Conservation (phyloP, 2,797 vertebrate species). For the Pachyuromys duprasi region DNA sequence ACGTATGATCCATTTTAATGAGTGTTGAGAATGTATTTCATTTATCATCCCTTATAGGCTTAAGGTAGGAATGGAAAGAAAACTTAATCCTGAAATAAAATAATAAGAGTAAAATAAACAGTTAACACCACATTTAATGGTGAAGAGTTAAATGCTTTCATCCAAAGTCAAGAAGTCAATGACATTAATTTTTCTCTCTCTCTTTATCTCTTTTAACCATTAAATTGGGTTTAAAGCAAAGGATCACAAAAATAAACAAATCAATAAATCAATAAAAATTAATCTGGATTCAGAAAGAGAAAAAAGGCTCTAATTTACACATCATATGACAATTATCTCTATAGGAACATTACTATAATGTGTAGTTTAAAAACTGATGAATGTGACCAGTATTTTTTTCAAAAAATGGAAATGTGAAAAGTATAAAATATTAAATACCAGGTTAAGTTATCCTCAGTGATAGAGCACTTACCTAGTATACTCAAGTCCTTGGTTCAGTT, state of each 20-base stretch:
- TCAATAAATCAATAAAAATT: not conserved
- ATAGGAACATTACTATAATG: not conserved
- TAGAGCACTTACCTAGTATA: not conserved
- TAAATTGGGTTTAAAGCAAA: not conserved
- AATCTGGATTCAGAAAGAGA: not conserved
- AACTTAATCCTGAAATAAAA: not conserved
- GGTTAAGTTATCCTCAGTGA: not conserved
- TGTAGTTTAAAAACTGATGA: not conserved
- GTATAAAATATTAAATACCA: not conserved
- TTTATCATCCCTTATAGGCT: not conserved
- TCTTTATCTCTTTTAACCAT: not conserved
- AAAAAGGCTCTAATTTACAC: not conserved
- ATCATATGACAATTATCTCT: not conserved
- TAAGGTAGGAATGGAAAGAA: not conserved
- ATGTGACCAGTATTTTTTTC: not conserved
- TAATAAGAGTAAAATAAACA: not conserved
- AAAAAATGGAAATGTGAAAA: not conserved
- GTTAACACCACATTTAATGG: not conserved
- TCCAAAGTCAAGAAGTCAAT: not conserved
- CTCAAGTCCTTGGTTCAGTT: not conserved
- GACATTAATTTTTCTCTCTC: not conserved
- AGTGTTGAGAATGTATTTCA: not conserved
- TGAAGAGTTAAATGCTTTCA: not conserved
- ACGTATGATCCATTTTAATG: not conserved
- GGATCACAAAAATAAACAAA: slow-evolving; percentile 25